A percentile compares a stretch with the other conserved stretches of the same genome.
These are phyloP conservation scores for Aphelenchoides fujianensis DNA, from an alignment of 1,140 invertebrate genomes.

Conservation along the genomic window DNA sequence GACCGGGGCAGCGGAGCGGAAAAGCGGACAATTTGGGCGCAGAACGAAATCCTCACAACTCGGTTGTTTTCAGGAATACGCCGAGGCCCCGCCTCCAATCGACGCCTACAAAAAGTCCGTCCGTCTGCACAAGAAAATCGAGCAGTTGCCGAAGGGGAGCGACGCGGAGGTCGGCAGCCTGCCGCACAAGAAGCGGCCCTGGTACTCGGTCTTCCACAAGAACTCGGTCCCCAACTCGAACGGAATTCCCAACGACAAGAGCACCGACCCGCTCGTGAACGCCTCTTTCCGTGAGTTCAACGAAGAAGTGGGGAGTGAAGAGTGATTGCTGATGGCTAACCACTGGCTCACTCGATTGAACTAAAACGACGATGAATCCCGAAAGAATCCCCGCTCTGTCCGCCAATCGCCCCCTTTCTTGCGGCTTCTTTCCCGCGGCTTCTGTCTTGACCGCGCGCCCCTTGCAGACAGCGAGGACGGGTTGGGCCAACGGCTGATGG, in stretches of 20 bases:
- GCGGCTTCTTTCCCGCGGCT: neutral
- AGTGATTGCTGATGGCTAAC: no score
- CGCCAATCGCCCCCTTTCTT: no score
- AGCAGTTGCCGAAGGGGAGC: constrained; percentile 3
- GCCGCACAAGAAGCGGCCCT: neutral
- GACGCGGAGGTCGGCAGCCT: neutral
- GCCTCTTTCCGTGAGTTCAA: constrained; percentile 21
- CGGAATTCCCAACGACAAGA: constrained; percentile 48
- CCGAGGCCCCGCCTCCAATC: constrained; percentile 37
- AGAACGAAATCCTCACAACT: no score
- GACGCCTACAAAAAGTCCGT: constrained; percentile 32
- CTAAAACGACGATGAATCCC: no score
- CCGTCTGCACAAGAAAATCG: constrained; percentile 10
- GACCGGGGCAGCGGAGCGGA: no score
- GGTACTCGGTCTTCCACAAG: constrained; percentile 14
- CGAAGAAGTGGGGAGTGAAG: no score
- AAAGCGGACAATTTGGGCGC: no score
- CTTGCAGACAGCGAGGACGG: neutral
- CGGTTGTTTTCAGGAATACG: constrained; percentile 39
- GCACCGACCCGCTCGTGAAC: constrained; percentile 48
- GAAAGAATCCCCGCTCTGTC: no score
- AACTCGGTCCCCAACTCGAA: constrained; percentile 11
- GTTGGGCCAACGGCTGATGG: neutral
- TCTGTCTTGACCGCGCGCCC: no score
- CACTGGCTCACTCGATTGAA: no score